Percentiles rank a stretch among this genome's conserved stretches.
phyloP scores from a whole-genome alignment of 2,797 vertebrate genomes.

The Chromis chromis region DNA sequence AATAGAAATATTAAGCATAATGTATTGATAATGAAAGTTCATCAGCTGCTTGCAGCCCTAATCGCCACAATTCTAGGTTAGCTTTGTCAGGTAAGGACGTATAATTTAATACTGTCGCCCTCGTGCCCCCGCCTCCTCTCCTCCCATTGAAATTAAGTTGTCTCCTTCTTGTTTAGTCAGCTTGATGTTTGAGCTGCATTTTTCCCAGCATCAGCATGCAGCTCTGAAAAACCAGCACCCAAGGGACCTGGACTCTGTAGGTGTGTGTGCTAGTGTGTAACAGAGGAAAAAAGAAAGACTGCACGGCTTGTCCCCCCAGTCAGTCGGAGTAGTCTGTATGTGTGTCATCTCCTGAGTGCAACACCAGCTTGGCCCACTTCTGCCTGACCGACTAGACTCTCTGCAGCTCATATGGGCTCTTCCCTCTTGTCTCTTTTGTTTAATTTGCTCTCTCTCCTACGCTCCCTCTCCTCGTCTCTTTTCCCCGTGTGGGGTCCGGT shows the following conservation, averaged over 20 bases:
- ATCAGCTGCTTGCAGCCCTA: background rate
- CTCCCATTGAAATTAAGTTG: constrained; percentile 49
- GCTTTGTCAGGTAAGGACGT: constrained; percentile 43
- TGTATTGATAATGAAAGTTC: background rate
- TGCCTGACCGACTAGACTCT: constrained; percentile 76
- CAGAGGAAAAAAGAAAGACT: constrained; percentile 18
- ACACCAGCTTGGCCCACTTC: constrained; percentile 81
- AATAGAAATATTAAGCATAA: too few species aligned
- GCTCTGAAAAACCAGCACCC: constrained; percentile 43
- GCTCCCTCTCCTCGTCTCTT: background rate
- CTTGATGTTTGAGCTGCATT: constrained; percentile 56
- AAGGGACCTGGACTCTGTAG: constrained; percentile 32
- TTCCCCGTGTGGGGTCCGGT: constrained; percentile 50
- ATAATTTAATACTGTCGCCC: constrained; percentile 17
- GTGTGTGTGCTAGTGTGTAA: constrained; percentile 24
- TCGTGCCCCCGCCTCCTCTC: constrained; percentile 15
- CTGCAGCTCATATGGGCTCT: constrained; percentile 62
- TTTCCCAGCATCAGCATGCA: constrained; percentile 71
- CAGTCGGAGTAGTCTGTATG: constrained; percentile 63
- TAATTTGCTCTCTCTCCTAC: constrained; percentile 53
- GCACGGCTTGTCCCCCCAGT: constrained; percentile 60
- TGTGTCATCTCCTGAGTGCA: constrained; percentile 76
- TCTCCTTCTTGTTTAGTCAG: constrained; percentile 70
- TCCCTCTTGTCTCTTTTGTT: constrained; percentile 68
- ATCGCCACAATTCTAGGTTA: background rate